Evolutionary conservation across 2,888 invertebrate genomes (phyloP), one percentile per base, ranked within the genome.

Genomic region (Nomada flava): DNA sequence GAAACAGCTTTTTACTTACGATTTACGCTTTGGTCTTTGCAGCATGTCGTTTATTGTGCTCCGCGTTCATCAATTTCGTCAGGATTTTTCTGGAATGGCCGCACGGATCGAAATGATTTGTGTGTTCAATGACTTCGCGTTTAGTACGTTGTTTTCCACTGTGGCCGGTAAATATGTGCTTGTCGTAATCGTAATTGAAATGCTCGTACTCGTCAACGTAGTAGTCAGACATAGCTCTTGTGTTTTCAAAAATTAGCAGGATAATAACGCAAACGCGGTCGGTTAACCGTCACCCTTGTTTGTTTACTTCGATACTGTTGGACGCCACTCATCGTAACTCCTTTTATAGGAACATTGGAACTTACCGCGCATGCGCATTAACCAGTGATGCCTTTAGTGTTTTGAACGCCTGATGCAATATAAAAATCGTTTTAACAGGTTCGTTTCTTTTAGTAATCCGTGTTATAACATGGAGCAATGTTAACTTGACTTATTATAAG

Each of bases 41-140:
- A 57, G 91, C 91, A 29, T 93, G 92, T 91, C 97, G 97, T 94
- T 96, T 97, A 93, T 98, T 98, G 89, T 95, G 96, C 94, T 98
- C 97, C 50, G 97, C 96, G 94, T 98, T 98, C 93, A 96, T 95
- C 86, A 98, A 93, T 94, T 98, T 98, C 77, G 97, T 97, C 52
- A 97, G 95, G 92, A 98, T 96, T 95, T 99, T 99, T 94, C 98
- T 96, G 71, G 98, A 97, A 95, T 99, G 98, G 89, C 98, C 98
- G 92, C 96, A 96, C 83, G 98, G 98, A 94, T 98, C 98, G 94
- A 96, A 96, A 94, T 98, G 98, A 94, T 98, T 98, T 59, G 98
- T 98, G 94, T 98, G 98, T 89, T 96, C 96, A 92, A 95, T 96
- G 62, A 96, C 98, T 94, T 98, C 98, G 93, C 97, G 97, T 95